Evolutionary conservation across 2,797 vertebrate genomes (phyloP).

Genomic region (Luscinia megarhynchos): DNA sequence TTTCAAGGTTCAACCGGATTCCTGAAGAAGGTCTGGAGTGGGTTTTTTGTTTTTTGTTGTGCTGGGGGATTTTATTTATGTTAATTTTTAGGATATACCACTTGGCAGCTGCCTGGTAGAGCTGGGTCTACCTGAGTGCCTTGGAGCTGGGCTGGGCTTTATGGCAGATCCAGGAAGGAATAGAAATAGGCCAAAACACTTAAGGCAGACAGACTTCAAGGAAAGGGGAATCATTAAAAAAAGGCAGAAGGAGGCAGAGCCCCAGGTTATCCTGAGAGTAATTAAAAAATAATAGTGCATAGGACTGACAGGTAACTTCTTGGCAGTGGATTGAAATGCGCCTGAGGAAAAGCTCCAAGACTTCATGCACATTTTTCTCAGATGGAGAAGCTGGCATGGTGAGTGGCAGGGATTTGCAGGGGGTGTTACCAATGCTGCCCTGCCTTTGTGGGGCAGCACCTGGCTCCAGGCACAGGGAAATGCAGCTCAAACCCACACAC

Average conservation of each 20-base stretch:
- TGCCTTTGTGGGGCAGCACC: background rate
- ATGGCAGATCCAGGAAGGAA: background rate
- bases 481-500: background rate
- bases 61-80: background rate
- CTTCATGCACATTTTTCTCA: rapidly evolving
- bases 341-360: background rate
- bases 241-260: background rate
- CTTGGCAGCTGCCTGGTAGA: background rate
- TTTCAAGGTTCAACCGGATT: background rate
- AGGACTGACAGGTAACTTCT: background rate
- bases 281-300: background rate
- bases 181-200: background rate
- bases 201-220: background rate
- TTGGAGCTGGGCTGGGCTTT: background rate
- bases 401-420: background rate
- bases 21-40: background rate
- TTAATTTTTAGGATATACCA: background rate
- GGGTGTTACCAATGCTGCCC: background rate
- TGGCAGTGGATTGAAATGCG: background rate
- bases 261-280: background rate
- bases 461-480: background rate
- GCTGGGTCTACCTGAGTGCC: background rate
- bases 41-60: background rate
- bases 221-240: background rate
- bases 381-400: background rate